Conservation (phyloP, 2,113 vertebrate genomes). For the Varanus komodoensis region DNA sequence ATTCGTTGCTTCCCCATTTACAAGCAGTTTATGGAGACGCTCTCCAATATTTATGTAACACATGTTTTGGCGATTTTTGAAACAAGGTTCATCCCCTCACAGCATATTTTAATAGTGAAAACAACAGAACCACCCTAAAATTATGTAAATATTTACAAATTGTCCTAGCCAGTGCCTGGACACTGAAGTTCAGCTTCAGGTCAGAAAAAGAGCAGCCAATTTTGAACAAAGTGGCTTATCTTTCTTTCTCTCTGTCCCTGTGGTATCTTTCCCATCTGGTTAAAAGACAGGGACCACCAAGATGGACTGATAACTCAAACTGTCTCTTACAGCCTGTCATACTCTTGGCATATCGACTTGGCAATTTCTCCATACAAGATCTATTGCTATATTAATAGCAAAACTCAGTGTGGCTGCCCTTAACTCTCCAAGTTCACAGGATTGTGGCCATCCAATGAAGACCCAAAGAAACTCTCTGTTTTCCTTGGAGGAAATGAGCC, state of each 20-base stretch:
- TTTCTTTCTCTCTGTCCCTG: neutral
- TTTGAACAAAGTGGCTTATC: neutral
- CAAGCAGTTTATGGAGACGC: neutral
- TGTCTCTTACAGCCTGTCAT: neutral
- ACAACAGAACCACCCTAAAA: neutral
- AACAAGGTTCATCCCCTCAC: neutral
- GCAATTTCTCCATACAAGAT: neutral
- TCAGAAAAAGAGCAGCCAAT: neutral
- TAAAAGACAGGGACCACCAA: neutral
- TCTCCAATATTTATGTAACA: neutral
- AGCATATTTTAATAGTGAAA: neutral
- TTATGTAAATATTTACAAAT: constrained; percentile 7
- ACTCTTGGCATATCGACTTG: neutral
- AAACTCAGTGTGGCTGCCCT: too few relatives aligned
- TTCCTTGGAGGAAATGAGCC: too few relatives aligned
- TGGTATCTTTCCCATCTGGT: neutral
- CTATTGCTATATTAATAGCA: neutral
- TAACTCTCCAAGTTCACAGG: too few relatives aligned
- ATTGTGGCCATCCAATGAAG: too few relatives aligned
- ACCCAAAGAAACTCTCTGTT: too few relatives aligned
- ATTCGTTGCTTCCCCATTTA: neutral
- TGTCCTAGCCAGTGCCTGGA: neutral
- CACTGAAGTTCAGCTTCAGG: constrained; percentile 5
- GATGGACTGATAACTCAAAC: neutral
- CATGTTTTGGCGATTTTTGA: constrained; percentile 6